Conservation (phyloP, 2,888 invertebrate genomes). For the Acanthosepion lycidas region DNA sequence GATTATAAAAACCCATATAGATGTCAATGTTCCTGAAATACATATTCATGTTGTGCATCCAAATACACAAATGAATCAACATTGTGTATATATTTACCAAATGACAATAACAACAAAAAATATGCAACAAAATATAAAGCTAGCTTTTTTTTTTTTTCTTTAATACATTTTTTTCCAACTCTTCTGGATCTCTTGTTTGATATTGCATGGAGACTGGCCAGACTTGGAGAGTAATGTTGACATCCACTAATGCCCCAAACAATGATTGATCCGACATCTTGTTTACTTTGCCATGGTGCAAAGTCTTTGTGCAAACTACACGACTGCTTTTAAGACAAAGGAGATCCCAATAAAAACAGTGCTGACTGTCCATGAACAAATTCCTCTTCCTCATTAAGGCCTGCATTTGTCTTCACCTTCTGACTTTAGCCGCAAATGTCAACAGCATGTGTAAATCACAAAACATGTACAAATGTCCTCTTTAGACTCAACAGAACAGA, state of each 20-base stretch:
- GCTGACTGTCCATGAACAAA: neutral
- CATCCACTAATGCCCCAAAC: neutral
- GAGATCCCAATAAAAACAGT: constrained; percentile 6
- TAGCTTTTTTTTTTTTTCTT: neutral
- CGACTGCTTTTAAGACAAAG: constrained; percentile 9
- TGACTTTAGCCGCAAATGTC: neutral
- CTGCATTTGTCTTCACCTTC: constrained; percentile 33
- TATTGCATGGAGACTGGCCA: neutral
- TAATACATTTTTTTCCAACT: neutral
- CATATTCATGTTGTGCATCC: neutral
- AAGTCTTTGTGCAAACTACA: constrained; percentile 7
- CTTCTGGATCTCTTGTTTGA: neutral
- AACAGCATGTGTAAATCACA: neutral
- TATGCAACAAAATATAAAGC: neutral
- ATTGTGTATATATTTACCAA: constrained; percentile 3
- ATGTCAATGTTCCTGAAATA: neutral
- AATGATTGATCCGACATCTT: constrained; percentile 33
- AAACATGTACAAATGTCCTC: neutral
- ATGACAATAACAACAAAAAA: neutral
- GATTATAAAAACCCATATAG: neutral
- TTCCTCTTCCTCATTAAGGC: neutral
- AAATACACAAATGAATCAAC: constrained; percentile 9
- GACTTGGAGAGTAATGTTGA: constrained; percentile 3
- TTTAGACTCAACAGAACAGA: neutral
- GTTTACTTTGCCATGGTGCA: neutral